Percentiles rank a stretch among this genome's conserved stretches.
These are phyloP conservation scores for Macaria notata DNA, from an alignment of 2,888 invertebrate genomes.

Conservation along the genomic window DNA sequence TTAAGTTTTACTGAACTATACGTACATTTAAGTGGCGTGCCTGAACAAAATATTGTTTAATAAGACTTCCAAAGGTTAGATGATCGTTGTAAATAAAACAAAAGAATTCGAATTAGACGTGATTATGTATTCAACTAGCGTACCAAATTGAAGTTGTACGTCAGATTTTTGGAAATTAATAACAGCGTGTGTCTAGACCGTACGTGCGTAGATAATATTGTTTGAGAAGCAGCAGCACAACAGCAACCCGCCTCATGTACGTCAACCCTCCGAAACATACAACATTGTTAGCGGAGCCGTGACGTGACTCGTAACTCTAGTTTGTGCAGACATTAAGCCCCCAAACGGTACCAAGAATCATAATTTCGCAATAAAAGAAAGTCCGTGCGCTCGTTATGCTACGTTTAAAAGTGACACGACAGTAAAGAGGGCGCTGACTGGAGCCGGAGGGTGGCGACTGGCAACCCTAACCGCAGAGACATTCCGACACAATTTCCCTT, in stretches of 20 bases:
- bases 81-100: too few species aligned
- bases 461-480: constrained; percentile 53
- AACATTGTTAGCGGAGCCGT: constrained; percentile 46
- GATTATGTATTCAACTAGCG: background rate
- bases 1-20: too few species aligned
- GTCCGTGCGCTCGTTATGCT: constrained; percentile 18
- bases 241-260: constrained; percentile 37
- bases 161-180: background rate
- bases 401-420: constrained; percentile 24
- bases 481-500: constrained; percentile 77
- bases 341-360: constrained; percentile 29
- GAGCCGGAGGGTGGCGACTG: constrained; percentile 17
- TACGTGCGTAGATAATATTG: constrained; percentile 36
- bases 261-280: constrained; percentile 37
- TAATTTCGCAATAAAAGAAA: constrained; percentile 31
- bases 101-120: too few species aligned
- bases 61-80: too few species aligned
- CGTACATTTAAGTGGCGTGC: too few species aligned
- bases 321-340: constrained; percentile 31
- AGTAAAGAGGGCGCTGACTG: constrained; percentile 27
- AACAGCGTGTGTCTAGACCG: constrained; percentile 23
- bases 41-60: too few species aligned
- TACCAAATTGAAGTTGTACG: background rate
- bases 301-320: constrained; percentile 42
- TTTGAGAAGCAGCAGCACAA: constrained; percentile 34